These are phyloP conservation scores for Manis pentadactyla DNA, from an alignment of 2,797 vertebrate genomes.

Conservation along the genomic window DNA sequence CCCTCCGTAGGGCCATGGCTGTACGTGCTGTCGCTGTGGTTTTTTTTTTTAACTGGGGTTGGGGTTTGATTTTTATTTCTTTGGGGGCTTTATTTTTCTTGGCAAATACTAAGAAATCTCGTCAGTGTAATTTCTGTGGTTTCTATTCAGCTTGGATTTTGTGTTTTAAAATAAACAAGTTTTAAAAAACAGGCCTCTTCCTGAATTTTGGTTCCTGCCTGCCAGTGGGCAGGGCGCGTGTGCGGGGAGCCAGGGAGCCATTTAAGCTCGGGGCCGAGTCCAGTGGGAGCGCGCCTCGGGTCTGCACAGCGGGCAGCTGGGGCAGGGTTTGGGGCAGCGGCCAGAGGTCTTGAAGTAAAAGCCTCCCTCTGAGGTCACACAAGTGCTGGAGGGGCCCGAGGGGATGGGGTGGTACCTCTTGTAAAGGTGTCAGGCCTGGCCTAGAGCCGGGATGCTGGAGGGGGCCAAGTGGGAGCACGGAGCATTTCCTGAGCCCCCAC, in stretches of 20 bases:
- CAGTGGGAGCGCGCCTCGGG: not conserved
- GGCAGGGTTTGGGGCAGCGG: not conserved
- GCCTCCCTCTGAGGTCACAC: not conserved
- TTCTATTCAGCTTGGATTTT: constrained; percentile 95
- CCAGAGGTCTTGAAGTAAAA: not conserved
- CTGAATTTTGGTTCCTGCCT: not conserved
- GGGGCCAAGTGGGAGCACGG: too few species aligned
- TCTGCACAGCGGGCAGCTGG: too few species aligned
- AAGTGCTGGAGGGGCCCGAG: rapidly evolving
- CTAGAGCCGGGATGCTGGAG: too few species aligned
- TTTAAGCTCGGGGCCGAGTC: too few species aligned
- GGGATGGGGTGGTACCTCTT: too few species aligned
- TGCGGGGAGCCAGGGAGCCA: not conserved
- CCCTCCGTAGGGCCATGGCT: constrained; percentile 84
- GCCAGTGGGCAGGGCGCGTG: not conserved
- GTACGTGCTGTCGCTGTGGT: constrained; percentile 86
- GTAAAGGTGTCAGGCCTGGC: not conserved
- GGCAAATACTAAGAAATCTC: constrained; percentile 93
- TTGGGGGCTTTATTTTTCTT: constrained; percentile 88
- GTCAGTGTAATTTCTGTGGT: constrained; percentile 96
- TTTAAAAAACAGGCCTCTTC: constrained; percentile 73
- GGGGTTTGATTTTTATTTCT: constrained; percentile 87
- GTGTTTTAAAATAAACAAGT: constrained; percentile 96
- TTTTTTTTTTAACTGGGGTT: constrained; percentile 78
- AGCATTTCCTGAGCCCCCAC: not conserved